These are phyloP conservation scores for Cryptus armator DNA, from an alignment of 2,888 invertebrate genomes.

Conservation along the genomic window DNA sequence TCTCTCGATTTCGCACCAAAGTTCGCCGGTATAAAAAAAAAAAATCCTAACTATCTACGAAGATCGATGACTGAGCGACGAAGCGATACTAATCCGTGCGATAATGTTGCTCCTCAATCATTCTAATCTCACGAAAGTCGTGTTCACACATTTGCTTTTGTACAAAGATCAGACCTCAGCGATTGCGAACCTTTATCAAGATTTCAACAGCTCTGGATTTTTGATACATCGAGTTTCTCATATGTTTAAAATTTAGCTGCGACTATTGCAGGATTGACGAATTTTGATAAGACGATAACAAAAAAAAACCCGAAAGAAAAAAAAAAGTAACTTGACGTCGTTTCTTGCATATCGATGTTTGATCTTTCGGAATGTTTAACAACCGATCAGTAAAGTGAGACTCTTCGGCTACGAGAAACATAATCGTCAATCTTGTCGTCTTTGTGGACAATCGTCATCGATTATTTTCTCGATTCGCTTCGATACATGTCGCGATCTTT, in stretches of 20 bases:
- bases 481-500: constrained; percentile 2
- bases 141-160: not conserved
- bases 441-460: not conserved
- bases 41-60: not conserved
- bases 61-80: not conserved
- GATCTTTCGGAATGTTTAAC: too few relatives aligned
- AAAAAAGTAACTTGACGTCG: too few relatives aligned
- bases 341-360: too few relatives aligned
- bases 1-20: not conserved
- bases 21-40: not conserved
- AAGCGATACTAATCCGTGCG: constrained; percentile 15
- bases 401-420: not conserved
- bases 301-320: not conserved
- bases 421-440: not conserved
- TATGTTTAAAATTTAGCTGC: not conserved
- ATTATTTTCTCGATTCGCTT: not conserved
- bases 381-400: too few relatives aligned
- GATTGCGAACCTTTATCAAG: constrained; percentile 5
- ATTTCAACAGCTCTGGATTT: not conserved
- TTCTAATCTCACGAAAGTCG: constrained; percentile 26
- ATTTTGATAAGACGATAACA: not conserved
- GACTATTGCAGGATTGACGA: not conserved
- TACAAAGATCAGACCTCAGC: not conserved
- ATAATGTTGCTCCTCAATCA: constrained; percentile 30
- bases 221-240: not conserved